Conservation (phyloP, 30 jellyfish, hydroid and myxozoan genomes). For the Rhopilema esculentum region DNA sequence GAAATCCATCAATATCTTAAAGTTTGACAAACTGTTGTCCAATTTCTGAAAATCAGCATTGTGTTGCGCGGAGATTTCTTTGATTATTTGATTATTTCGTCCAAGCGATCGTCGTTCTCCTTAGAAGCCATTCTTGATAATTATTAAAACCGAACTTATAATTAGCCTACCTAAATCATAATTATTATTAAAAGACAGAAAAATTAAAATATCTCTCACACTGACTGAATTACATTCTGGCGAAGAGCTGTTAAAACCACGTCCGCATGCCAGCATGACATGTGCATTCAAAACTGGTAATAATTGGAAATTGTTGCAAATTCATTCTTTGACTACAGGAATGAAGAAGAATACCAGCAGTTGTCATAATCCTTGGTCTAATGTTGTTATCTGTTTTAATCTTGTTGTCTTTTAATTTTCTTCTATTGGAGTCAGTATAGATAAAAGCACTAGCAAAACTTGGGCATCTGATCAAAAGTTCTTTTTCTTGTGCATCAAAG, state of each 20-base stretch:
- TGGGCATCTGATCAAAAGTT: slow-evolving; percentile 21
- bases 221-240: slow-evolving; percentile 14
- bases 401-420: not conserved
- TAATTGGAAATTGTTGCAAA: not conserved
- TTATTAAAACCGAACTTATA: slow-evolving; percentile 6
- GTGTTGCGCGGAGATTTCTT: slow-evolving; percentile 32
- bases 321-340: slow-evolving; percentile 27
- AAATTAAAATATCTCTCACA: slow-evolving; percentile 8
- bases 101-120: slow-evolving; percentile 36
- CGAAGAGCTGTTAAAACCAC: slow-evolving; percentile 27
- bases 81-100: slow-evolving; percentile 13
- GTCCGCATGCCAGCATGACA: slow-evolving; percentile 40
- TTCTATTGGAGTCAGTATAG: not conserved
- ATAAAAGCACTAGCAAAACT: slow-evolving; percentile 13
- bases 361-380: slow-evolving; percentile 12
- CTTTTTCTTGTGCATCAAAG: slow-evolving; percentile 21
- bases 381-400: slow-evolving; percentile 7
- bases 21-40: slow-evolving; percentile 36
- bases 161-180: slow-evolving; percentile 29
- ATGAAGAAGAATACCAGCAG: slow-evolving; percentile 18
- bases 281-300: not conserved
- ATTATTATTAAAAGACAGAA: slow-evolving; percentile 22
- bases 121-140: slow-evolving; percentile 36
- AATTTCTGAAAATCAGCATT: slow-evolving; percentile 32
- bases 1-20: slow-evolving; percentile 22